phyloP scores from a whole-genome alignment of 64 coral and sea anemone species.

The Stylophora pistillata region DNA sequence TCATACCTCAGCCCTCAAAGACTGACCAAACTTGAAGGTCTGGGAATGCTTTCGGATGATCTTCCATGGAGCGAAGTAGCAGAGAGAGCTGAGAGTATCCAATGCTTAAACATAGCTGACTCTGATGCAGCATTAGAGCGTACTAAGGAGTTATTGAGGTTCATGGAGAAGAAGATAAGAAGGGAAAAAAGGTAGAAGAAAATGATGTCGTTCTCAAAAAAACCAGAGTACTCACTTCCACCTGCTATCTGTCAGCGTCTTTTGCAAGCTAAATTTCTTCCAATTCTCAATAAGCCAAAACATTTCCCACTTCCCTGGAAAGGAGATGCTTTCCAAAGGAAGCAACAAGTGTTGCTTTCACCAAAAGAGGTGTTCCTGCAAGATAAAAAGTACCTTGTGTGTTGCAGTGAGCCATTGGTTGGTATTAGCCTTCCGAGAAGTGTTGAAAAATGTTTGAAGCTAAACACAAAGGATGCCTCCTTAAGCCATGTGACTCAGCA shows the following conservation, averaged over 20 bases:
- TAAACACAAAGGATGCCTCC: background rate
- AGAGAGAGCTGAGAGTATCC: constrained; percentile 70
- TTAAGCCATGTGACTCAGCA: constrained; percentile 19
- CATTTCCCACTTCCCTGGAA: constrained; percentile 72
- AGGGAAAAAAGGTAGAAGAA: background rate
- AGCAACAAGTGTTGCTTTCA: background rate
- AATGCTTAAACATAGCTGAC: background rate
- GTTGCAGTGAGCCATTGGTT: constrained; percentile 50
- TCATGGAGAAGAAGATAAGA: constrained; percentile 46
- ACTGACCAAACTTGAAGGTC: constrained; percentile 27
- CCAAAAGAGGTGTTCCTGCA: constrained; percentile 49
- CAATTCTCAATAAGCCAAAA: constrained; percentile 67
- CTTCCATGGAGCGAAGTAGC: constrained; percentile 53
- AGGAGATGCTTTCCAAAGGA: constrained; percentile 31
- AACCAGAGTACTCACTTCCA: no score
- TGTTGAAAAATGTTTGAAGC: background rate
- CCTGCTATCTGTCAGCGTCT: background rate
- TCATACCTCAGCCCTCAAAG: constrained; percentile 41
- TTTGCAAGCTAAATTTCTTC: constrained; percentile 60
- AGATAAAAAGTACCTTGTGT: constrained; percentile 55
- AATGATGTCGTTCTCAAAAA: no score
- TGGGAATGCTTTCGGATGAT: constrained; percentile 71
- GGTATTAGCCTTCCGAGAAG: background rate
- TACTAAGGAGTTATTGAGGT: constrained; percentile 23
- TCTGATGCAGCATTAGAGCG: constrained; percentile 10